phyloP scores from a whole-genome alignment of 2,888 invertebrate genomes.

The Idaea aversata region DNA sequence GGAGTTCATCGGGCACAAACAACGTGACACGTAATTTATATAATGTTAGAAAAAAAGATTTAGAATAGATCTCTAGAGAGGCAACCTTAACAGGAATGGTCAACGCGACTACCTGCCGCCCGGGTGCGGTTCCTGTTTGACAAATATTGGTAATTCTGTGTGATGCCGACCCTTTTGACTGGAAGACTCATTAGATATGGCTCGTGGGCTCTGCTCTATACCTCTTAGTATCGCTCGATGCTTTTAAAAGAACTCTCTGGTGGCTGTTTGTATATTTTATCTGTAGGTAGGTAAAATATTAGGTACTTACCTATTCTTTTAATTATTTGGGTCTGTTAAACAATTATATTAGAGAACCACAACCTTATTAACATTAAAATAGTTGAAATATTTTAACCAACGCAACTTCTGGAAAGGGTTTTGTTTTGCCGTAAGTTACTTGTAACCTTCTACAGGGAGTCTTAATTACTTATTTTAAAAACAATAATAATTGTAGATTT shows the following conservation, averaged over 20 bases:
- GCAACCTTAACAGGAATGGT: not conserved
- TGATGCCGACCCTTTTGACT: slow-evolving; percentile 36
- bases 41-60: no score
- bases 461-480: no score
- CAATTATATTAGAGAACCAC: no score
- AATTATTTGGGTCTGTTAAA: no score
- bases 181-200: slow-evolving; percentile 41
- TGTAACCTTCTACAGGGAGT: no score
- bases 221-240: not conserved
- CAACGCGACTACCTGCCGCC: not conserved
- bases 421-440: no score
- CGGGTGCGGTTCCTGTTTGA: slow-evolving; percentile 16
- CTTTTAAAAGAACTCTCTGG: not conserved
- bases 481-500: no score
- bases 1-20: no score
- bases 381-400: not conserved
- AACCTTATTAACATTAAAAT: not conserved
- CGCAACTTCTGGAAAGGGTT: not conserved
- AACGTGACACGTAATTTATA: no score
- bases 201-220: slow-evolving; percentile 12
- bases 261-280: not conserved
- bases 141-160: slow-evolving; percentile 37
- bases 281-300: not conserved
- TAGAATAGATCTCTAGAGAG: not conserved
- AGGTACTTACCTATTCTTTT: no score